phyloP scores from a whole-genome alignment of 2,888 invertebrate genomes.

The Aromia moschata region DNA sequence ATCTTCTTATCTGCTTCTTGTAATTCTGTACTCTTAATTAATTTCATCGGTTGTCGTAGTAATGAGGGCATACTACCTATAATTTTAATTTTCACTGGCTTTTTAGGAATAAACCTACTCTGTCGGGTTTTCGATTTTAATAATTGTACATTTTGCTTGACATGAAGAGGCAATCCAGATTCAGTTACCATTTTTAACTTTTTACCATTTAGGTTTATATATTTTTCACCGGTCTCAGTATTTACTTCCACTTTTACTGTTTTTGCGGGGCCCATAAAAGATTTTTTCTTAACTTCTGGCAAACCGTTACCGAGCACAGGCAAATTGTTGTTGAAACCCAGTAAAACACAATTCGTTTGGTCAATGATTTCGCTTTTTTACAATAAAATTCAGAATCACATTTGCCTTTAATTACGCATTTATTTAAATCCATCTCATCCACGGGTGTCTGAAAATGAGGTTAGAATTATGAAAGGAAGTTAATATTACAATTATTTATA shows the following conservation, averaged over 20 bases:
- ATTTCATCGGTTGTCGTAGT: not conserved
- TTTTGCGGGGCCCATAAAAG: constrained; percentile 1
- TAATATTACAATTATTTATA: not conserved
- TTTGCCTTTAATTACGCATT: constrained; percentile 26
- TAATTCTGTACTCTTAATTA: constrained; percentile 4
- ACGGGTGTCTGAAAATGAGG: constrained; percentile 21
- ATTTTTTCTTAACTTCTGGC: constrained; percentile 1
- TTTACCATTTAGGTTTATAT: constrained; percentile 45
- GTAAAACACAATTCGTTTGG: constrained; percentile 22
- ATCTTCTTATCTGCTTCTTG: constrained; percentile 20
- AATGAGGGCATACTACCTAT: constrained; percentile 23
- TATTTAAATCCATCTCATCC: constrained; percentile 31
- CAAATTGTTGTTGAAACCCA: constrained; percentile 29
- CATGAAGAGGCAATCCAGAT: constrained; percentile 25
- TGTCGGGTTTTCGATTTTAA: constrained; percentile 1
- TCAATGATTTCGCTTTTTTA: constrained; percentile 22
- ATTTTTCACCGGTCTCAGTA: constrained; percentile 42
- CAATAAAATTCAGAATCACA: constrained; percentile 27
- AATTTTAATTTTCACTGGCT: constrained; percentile 31
- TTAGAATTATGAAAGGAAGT: constrained; percentile 1
- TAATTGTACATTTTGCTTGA: constrained; percentile 6
- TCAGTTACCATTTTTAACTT: constrained; percentile 44
- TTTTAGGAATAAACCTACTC: not conserved
- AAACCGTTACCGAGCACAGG: constrained; percentile 24
- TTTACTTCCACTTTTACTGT: constrained; percentile 28